Evolutionary conservation across 1,140 invertebrate species (phyloP).

Genomic region (Drosophila mauritiana): DNA sequence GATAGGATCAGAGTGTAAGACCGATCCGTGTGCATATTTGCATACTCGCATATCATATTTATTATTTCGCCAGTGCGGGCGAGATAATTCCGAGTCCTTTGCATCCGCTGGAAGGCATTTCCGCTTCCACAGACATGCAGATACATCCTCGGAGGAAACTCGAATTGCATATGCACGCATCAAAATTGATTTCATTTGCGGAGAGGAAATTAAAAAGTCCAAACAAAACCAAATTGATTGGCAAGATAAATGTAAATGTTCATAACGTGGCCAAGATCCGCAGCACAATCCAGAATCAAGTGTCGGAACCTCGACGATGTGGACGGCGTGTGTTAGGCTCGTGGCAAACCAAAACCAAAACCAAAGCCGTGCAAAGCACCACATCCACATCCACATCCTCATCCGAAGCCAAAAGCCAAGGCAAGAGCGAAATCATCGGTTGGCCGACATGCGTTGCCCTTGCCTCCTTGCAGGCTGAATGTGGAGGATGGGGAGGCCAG

Average conservation of each 20-base stretch:
- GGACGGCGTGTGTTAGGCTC: conserved; percentile 82
- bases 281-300: conserved; percentile 54
- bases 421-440: conserved; percentile 12
- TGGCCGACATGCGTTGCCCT: conserved; percentile 29
- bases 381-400: conserved; percentile 15
- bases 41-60: conserved; percentile 1
- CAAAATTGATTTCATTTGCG: conserved; percentile 82
- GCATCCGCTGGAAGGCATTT: conserved; percentile 29
- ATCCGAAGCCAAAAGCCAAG: conserved; percentile 13
- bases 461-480: not conserved
- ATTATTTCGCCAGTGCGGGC: conserved; percentile 8
- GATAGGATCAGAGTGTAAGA: not conserved
- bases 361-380: conserved; percentile 19
- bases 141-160: conserved; percentile 17
- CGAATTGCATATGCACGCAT: conserved; percentile 58
- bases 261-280: conserved; percentile 60
- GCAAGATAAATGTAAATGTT: conserved; percentile 82
- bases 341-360: conserved; percentile 73
- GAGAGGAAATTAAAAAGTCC: conserved; percentile 82
- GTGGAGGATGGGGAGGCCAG: conserved; percentile 2
- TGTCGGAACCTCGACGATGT: conserved; percentile 57
- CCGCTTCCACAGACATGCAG: conserved; percentile 8
- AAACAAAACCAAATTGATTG: conserved; percentile 81
- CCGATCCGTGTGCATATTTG: not conserved
- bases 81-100: conserved; percentile 11